Evolutionary conservation across 2,797 vertebrate genomes (phyloP).

Genomic region (Argya squamiceps): DNA sequence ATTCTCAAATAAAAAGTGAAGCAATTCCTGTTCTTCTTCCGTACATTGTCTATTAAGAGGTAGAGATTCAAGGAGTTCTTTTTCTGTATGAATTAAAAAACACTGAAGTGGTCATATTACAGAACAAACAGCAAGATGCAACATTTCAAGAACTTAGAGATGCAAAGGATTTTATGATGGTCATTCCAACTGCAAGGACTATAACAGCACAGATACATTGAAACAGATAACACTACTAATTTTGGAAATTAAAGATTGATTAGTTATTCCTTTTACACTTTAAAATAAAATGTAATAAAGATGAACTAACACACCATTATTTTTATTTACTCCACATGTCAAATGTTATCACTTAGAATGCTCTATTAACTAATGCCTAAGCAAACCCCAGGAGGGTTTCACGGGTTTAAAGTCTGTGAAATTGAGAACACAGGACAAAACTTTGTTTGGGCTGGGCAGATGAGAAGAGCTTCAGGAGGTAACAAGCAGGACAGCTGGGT

Average conservation of each 20-base stretch:
- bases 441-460: neutral
- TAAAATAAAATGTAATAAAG: neutral
- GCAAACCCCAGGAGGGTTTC: neutral
- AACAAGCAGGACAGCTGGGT: neutral
- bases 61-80: conserved; percentile 85
- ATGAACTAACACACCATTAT: neutral
- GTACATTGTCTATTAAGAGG: conserved; percentile 87
- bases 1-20: conserved; percentile 96
- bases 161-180: neutral
- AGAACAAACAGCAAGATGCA: neutral
- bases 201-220: neutral
- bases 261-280: neutral
- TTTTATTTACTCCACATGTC: neutral
- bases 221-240: neutral
- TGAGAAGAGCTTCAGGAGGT: neutral
- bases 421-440: neutral
- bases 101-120: neutral
- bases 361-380: neutral
- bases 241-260: neutral
- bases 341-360: neutral
- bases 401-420: neutral
- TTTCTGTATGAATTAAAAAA: conserved; percentile 76
- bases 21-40: conserved; percentile 91
- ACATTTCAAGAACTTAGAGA: neutral
- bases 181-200: neutral